Base-by-base conservation (phyloP, 1,140 invertebrate species). In the Helicoverpa zea region DNA sequence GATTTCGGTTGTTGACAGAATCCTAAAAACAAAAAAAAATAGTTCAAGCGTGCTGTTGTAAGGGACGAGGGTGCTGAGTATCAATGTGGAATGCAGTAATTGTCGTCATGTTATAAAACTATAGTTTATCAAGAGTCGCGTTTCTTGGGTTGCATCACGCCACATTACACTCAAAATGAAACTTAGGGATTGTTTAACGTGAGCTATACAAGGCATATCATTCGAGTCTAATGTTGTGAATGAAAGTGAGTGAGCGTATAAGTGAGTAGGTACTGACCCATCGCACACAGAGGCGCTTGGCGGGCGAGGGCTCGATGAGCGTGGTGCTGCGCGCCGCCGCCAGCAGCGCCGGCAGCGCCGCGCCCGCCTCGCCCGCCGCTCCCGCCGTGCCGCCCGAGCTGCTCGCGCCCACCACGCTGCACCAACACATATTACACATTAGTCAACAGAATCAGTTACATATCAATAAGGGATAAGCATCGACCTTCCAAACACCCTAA, bases 1-100 rank as follows among this genome's bases (percentile, higher is more conserved):
- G 66, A 23, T 86, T 43, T 43, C 86, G 74, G 74, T 87, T 90
- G 81, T 89, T 91, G 35, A 89, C 88, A 2, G 88, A 73, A 29
- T 89, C 89, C 88, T 91, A 83, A 10, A 56, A 61, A 66, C 35
- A 59, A 79, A 59, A 43, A 23, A 23, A 23, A 23, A 23, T 23
- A 23, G 23, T 23, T 23, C 23, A 23, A 23, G 23, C 23, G 23
- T 23, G 23, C 23, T 23, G 23, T 23, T 23, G 23, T 23, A 23
- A 23, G 23, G 23, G 23, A 23, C 23, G 23, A 23, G 23, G 23
- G 23, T 23, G 23, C 23, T 23, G 23, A 23, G 23, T 23, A 23
- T 23, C 23, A 23, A 23, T 23, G 23, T 23, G 23, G 23, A 23
- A 23, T 23, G 23, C 23, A 23, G 2, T 23, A 23, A 23, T 23